Evolutionary conservation across 64 coral and sea anemone species (phyloP).

Genomic region (Stichodactyla helianthus): DNA sequence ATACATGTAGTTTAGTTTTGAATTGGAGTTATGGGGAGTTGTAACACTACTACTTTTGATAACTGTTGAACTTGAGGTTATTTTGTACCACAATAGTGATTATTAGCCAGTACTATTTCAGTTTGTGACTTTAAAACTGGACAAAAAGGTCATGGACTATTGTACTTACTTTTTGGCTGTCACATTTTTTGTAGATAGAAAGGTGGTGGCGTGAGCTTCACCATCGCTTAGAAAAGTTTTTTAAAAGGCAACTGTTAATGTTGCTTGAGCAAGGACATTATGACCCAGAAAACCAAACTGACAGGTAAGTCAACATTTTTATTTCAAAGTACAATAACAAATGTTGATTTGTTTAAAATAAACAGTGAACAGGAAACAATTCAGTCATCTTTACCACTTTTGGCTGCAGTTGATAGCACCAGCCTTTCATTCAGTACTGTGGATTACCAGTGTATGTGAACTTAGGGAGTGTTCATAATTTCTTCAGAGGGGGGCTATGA

Average conservation of each 20-base stretch:
- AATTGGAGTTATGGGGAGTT: too few species aligned
- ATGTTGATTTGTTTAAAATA: not conserved
- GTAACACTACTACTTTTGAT: too few species aligned
- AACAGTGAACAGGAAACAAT: not conserved
- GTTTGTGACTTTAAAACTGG: not conserved
- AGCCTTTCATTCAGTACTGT: not conserved
- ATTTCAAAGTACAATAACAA: not conserved
- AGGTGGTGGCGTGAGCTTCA: constrained; percentile 78
- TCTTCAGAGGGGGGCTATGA: too few species aligned
- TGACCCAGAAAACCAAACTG: constrained; percentile 46
- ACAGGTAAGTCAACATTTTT: constrained; percentile 9
- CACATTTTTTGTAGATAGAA: constrained; percentile 55
- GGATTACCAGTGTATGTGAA: too few species aligned
- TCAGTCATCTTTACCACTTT: not conserved
- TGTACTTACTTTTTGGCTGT: not conserved
- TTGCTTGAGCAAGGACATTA: constrained; percentile 60
- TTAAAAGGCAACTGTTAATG: constrained; percentile 54
- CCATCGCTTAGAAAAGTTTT: constrained; percentile 49
- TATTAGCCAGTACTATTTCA: not conserved
- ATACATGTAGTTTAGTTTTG: too few species aligned
- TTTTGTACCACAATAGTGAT: not conserved
- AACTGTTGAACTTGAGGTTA: too few species aligned
- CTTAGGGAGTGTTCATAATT: too few species aligned
- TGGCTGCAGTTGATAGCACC: not conserved
- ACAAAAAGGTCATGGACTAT: not conserved